Evolutionary conservation across 2,797 vertebrate genomes (phyloP).

Genomic region (Sebastolobus altivelis): DNA sequence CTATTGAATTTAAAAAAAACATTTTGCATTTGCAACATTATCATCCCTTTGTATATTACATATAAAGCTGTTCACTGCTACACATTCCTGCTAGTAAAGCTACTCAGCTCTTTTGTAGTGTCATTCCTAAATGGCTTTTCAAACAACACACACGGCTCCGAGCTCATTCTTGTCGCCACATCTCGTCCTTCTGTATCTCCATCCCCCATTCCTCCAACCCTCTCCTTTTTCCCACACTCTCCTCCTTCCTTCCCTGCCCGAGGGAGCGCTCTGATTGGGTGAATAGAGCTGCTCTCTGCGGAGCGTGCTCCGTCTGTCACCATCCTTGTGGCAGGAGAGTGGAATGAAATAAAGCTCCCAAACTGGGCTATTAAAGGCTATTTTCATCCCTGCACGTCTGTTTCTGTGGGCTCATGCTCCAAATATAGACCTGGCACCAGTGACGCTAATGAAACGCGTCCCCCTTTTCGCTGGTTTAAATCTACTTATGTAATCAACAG

Average conservation of each 20-base stretch:
- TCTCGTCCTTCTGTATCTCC: constrained; percentile 52
- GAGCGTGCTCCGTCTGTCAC: constrained; percentile 75
- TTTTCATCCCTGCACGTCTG: constrained; percentile 80
- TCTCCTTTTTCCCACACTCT: constrained; percentile 78
- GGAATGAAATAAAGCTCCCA: constrained; percentile 81
- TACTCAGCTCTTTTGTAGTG: constrained; percentile 22
- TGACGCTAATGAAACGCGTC: constrained; percentile 79
- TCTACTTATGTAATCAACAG: constrained; percentile 83
- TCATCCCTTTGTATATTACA: neutral
- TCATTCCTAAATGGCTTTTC: constrained; percentile 33
- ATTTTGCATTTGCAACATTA: constrained; percentile 1
- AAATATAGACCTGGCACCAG: constrained; percentile 85
- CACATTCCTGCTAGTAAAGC: neutral
- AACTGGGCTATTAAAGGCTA: constrained; percentile 85
- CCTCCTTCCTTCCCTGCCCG: constrained; percentile 63
- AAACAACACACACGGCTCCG: constrained; percentile 29
- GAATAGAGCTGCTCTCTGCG: constrained; percentile 59
- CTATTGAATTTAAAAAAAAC: neutral
- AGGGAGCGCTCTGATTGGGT: constrained; percentile 75
- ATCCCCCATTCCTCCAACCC: constrained; percentile 50
- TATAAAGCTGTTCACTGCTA: neutral
- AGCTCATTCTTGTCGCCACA: constrained; percentile 61
- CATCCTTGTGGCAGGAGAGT: constrained; percentile 75
- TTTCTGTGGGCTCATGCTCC: constrained; percentile 83
- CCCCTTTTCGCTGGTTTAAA: constrained; percentile 78